Conservation (phyloP, 1,140 invertebrate genomes). For the Apis mellifera region DNA sequence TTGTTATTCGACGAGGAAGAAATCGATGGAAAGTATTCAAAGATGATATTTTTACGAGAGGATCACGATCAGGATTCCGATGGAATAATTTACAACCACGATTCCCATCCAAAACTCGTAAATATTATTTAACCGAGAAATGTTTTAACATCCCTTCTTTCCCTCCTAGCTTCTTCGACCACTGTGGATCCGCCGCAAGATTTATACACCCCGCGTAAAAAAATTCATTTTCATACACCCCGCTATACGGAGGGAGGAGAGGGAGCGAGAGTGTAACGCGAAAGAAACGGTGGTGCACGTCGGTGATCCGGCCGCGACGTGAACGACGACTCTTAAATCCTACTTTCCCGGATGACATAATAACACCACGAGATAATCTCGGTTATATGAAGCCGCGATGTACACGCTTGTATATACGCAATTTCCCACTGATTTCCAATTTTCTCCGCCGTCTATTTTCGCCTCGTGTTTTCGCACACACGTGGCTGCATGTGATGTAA, state of each 20-base stretch:
- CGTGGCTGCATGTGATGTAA: too few species aligned
- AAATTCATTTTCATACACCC: slow-evolving; percentile 21
- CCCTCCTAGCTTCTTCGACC: neutral
- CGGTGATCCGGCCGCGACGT: neutral
- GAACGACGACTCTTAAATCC: slow-evolving; percentile 23
- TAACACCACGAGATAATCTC: slow-evolving; percentile 56
- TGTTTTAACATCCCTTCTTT: neutral
- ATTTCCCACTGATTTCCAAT: slow-evolving; percentile 70
- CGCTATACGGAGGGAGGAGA: neutral
- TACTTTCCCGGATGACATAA: slow-evolving; percentile 27
- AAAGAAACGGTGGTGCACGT: neutral
- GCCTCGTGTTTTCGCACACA: neutral
- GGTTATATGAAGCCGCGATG: slow-evolving; percentile 25
- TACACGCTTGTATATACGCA: neutral
- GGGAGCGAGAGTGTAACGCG: neutral
- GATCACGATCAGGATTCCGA: neutral
- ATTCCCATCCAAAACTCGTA: neutral
- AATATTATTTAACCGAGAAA: slow-evolving; percentile 10
- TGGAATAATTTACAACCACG: neutral
- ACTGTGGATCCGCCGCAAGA: too few species aligned
- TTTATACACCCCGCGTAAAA: neutral
- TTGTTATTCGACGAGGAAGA: too few species aligned
- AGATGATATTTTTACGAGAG: neutral
- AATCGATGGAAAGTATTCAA: neutral
- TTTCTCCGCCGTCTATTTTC: slow-evolving; percentile 35